Evolutionary conservation across 2,888 invertebrate species (phyloP), one percentile per base, ranked within the genome.

Genomic region (Eristalinus sepulchralis): DNA sequence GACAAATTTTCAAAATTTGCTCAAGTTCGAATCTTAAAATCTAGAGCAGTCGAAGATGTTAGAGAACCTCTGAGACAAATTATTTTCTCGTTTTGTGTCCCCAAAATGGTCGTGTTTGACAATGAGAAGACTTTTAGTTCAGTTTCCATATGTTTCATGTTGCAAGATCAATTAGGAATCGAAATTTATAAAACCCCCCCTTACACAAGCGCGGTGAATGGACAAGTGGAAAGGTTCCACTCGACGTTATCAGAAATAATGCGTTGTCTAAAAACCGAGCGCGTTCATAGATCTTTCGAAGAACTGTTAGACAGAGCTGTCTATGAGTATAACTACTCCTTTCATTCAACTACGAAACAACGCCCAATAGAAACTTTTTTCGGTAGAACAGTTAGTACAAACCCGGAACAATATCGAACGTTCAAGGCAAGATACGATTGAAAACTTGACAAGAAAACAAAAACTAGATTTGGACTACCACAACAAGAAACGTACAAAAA

Each of bases 1-100:
- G 64, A 71, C n/a, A 78, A 70, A 20, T 78, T 79, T 27, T 64
- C 78, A 1, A 79, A 79, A 60, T 72, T 17, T 6, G 71, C 72
- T 0, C 57, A 72, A 60, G 20, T 22, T 1, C 20, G 13, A 34
- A 27, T 57, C 1, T 24, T 78, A 34, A 70, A 63, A 11, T 64
- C 70, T 0, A 70, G 10, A 36, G 62, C 68, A 9, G 34, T 31
- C 10, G 62, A 78, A 24, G 55, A 67, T 13, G 10, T 72, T 9
- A n/a, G 17, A 1, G 60, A 67, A n/a, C 67, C 68, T 13, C 10
- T 81, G n/a, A 63, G 63, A 64, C 36, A 70, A 20, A 6, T 81
- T 1, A 55, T 72, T 4, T 79, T 79, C 17, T 39, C 68, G 4
- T 77, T 77, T 8, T 67, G 76, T 9, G 68, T 75, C 31, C 75